Conservation (phyloP, 2,113 vertebrate genomes). For the Chloropsis cyanopogon region DNA sequence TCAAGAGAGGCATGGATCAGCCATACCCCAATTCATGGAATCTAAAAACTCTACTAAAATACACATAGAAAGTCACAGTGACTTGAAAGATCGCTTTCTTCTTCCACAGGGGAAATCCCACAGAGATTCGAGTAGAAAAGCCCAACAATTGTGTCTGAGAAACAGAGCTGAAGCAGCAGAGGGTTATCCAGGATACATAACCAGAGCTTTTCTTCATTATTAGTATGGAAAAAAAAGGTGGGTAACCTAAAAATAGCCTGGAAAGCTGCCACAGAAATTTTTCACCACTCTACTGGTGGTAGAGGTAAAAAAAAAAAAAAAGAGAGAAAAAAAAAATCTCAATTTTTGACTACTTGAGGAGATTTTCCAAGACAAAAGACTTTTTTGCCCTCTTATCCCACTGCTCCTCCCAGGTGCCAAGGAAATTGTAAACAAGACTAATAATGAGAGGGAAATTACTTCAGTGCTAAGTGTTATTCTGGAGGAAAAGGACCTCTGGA, state of each 20-base stretch:
- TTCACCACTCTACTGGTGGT: neutral
- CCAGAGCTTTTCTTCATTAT: neutral
- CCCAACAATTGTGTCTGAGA: neutral
- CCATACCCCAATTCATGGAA: neutral
- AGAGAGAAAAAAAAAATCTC: neutral
- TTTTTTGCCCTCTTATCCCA: neutral
- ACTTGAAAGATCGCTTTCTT: neutral
- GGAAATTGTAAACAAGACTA: neutral
- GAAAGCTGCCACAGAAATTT: neutral
- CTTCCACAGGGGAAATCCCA: neutral
- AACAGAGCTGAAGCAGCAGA: neutral
- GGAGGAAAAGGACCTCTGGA: neutral
- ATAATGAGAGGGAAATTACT: neutral
- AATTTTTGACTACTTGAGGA: neutral
- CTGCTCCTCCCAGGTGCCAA: neutral
- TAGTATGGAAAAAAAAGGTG: neutral
- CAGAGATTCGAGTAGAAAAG: neutral
- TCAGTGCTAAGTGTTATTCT: neutral
- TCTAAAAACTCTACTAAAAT: neutral
- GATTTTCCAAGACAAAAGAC: neutral
- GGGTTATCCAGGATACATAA: neutral
- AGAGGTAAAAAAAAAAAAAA: fast-evolving
- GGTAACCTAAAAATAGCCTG: neutral
- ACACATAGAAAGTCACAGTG: neutral
- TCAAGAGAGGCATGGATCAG: neutral